Conservation (phyloP, 2,888 invertebrate species). For the Eilema griseolum region DNA sequence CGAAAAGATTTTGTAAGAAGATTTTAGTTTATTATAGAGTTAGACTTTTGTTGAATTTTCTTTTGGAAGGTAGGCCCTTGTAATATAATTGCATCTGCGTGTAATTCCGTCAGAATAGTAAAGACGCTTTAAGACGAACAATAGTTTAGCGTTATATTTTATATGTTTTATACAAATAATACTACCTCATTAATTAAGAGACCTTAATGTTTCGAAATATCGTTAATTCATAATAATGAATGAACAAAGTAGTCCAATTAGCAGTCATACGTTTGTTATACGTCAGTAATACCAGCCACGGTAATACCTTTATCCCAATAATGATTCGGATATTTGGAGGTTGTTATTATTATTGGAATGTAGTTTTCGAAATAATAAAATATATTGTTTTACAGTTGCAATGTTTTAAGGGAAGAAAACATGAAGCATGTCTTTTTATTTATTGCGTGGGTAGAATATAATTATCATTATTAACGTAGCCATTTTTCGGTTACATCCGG, state of each 20-base stretch:
- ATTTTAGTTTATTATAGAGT: constrained; percentile 5
- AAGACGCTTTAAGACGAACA: background rate
- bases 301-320: background rate
- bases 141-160: background rate
- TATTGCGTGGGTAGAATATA: no score
- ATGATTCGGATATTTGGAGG: background rate
- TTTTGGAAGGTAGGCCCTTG: background rate
- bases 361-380: background rate
- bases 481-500: no score
- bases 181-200: background rate
- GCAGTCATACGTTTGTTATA: background rate
- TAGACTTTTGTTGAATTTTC: background rate
- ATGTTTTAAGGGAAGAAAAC: no score
- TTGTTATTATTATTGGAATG: background rate
- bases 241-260: background rate
- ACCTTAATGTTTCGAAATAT: background rate
- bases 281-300: background rate
- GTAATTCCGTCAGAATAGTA: background rate
- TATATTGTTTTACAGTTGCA: no score
- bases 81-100: background rate
- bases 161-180: background rate
- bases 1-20: constrained; percentile 17
- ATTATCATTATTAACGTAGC: no score
- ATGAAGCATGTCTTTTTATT: no score
- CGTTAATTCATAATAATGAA: background rate